phyloP scores from a whole-genome alignment of 2,888 invertebrate genomes.

The Gymnoscelis rufifasciata region DNA sequence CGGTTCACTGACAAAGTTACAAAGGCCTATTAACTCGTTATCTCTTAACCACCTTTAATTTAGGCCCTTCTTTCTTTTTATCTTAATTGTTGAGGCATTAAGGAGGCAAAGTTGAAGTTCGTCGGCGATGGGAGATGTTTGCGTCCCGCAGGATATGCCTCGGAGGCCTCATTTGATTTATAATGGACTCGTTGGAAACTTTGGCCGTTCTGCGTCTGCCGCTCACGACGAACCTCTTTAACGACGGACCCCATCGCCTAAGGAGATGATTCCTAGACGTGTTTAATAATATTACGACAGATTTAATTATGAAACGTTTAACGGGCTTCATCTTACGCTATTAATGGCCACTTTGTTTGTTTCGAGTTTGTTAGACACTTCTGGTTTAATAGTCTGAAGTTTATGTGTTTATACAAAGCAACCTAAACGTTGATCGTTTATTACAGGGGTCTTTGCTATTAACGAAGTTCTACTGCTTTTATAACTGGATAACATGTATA shows the following conservation, averaged over 20 bases:
- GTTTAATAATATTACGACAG: slow-evolving; percentile 79
- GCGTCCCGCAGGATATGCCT: slow-evolving; percentile 77
- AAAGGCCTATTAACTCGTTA: slow-evolving; percentile 74
- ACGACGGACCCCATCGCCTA: slow-evolving; percentile 75
- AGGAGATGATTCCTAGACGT: slow-evolving; percentile 78
- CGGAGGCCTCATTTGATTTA: slow-evolving; percentile 78
- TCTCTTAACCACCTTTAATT: slow-evolving; percentile 78
- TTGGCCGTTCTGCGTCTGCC: slow-evolving; percentile 70
- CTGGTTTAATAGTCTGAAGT: slow-evolving; percentile 30
- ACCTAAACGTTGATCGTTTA: slow-evolving; percentile 25
- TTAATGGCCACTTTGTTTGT: slow-evolving; percentile 58
- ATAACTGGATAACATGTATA: neutral
- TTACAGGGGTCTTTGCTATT: slow-evolving; percentile 14
- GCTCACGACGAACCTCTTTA: slow-evolving; percentile 62
- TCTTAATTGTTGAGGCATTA: slow-evolving; percentile 78
- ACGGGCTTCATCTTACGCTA: slow-evolving; percentile 60
- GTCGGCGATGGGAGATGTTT: slow-evolving; percentile 65
- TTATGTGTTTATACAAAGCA: slow-evolving; percentile 15
- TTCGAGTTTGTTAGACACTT: slow-evolving; percentile 41
- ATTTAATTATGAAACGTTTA: slow-evolving; percentile 77
- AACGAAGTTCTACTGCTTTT: neutral
- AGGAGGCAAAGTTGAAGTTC: slow-evolving; percentile 73
- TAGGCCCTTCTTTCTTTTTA: slow-evolving; percentile 76
- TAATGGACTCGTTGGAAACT: slow-evolving; percentile 79
- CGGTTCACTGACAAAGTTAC: slow-evolving; percentile 53